Percentiles rank a stretch among this genome's conserved stretches.
phyloP scores from a whole-genome alignment of 2,888 invertebrate genomes.

The Scrobipalpa atriplicella region DNA sequence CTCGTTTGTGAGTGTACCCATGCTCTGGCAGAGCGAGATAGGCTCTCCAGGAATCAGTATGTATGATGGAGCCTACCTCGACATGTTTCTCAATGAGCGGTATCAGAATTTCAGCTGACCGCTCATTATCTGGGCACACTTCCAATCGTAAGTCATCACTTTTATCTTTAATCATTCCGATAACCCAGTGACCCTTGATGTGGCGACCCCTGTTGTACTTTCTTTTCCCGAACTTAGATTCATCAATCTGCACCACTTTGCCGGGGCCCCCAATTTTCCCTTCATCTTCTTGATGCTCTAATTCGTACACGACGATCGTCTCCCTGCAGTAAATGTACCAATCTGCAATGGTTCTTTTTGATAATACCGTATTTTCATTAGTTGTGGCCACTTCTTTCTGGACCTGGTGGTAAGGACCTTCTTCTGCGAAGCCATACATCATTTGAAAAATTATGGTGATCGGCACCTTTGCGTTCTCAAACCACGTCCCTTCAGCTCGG shows the following conservation, averaged over 20 bases:
- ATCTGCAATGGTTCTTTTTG: not conserved
- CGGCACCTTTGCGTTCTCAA: too few relatives aligned
- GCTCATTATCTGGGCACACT: slow-evolving; percentile 4
- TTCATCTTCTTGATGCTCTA: slow-evolving; percentile 29
- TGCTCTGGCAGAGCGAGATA: slow-evolving; percentile 31
- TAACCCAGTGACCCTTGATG: slow-evolving; percentile 16
- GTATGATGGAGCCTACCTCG: slow-evolving; percentile 35
- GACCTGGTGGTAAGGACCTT: not conserved
- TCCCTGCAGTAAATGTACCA: slow-evolving; percentile 37
- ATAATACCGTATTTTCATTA: not conserved
- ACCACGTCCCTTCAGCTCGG: too few relatives aligned
- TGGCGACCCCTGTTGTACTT: slow-evolving; percentile 33
- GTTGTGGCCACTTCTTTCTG: not conserved
- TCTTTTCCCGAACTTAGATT: slow-evolving; percentile 37
- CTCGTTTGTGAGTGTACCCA: slow-evolving; percentile 37
- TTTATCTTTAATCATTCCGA: slow-evolving; percentile 26
- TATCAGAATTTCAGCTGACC: slow-evolving; percentile 12
- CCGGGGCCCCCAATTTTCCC: slow-evolving; percentile 36
- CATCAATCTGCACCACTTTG: slow-evolving; percentile 40
- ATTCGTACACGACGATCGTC: slow-evolving; percentile 33
- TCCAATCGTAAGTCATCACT: slow-evolving; percentile 22
- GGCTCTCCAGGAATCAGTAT: slow-evolving; percentile 37
- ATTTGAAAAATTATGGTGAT: too few relatives aligned
- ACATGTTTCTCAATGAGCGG: slow-evolving; percentile 42
- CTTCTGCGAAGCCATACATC: too few relatives aligned